These are phyloP conservation scores for Nephrotoma appendiculata DNA, from an alignment of 2,888 invertebrate species.

Conservation along the genomic window DNA sequence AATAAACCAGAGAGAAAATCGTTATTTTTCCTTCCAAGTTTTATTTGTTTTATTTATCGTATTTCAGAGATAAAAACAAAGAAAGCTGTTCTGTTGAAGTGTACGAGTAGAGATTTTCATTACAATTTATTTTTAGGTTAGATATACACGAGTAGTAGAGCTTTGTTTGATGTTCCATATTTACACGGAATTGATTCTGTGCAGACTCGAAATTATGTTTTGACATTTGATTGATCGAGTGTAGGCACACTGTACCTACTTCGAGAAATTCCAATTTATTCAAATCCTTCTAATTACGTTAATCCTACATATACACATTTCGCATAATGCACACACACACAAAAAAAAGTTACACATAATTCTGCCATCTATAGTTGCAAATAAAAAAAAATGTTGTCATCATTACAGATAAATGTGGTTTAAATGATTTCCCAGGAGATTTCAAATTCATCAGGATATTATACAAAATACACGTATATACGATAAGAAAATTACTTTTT, in stretches of 20 bases:
- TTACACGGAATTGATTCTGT: background rate
- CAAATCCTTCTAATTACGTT: background rate
- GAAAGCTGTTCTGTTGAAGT: background rate
- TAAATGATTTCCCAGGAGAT: conserved; percentile 10
- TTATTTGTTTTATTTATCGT: background rate
- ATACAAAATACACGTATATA: background rate
- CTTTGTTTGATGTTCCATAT: background rate
- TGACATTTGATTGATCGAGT: background rate
- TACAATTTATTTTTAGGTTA: background rate
- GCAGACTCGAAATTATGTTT: background rate
- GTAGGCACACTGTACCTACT: too few species aligned
- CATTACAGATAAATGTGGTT: conserved; percentile 8
- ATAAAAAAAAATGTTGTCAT: background rate
- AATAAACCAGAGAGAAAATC: background rate
- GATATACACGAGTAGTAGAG: background rate
- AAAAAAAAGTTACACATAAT: background rate
- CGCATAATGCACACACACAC: background rate
- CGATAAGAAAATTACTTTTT: background rate
- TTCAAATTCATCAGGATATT: background rate
- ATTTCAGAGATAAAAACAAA: background rate
- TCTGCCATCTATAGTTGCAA: background rate
- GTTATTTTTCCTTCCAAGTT: background rate
- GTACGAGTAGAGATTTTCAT: background rate
- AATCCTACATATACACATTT: background rate
- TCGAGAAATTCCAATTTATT: background rate